Percentiles rank a stretch among this genome's conserved stretches.
phyloP scores from a whole-genome alignment of 2,888 invertebrate genomes.

The Barypeithes pellucidus region DNA sequence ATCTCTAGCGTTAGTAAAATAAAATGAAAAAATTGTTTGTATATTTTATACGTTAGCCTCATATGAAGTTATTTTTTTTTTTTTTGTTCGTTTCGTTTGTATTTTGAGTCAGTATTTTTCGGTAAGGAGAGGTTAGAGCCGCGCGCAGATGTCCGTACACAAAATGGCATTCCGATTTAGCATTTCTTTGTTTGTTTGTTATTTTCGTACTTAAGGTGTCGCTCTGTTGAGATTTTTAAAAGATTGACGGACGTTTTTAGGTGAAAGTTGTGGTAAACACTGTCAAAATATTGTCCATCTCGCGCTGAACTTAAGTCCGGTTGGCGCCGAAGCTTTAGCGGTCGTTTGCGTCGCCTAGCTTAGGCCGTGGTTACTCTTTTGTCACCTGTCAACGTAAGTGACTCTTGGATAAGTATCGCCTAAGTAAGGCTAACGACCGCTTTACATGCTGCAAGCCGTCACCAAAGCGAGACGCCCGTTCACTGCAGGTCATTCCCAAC shows the following conservation, averaged over 20 bases:
- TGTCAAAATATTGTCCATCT: neutral
- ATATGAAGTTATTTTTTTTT: constrained; percentile 44
- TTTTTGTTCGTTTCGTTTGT: constrained; percentile 49
- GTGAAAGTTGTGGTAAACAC: neutral
- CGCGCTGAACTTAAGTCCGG: neutral
- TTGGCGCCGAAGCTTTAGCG: neutral
- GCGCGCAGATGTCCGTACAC: constrained; percentile 61
- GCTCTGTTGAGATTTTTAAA: constrained; percentile 31
- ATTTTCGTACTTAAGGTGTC: constrained; percentile 48
- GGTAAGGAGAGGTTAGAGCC: constrained; percentile 48
- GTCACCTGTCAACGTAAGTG: too few species aligned
- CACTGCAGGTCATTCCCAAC: too few species aligned
- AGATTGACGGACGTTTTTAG: constrained; percentile 8
- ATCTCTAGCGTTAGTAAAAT: constrained; percentile 4
- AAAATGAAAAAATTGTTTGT: constrained; percentile 48
- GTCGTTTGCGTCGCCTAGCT: neutral
- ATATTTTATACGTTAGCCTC: constrained; percentile 56
- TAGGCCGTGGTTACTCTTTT: too few species aligned
- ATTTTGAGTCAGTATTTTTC: constrained; percentile 58
- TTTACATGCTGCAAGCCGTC: too few species aligned
- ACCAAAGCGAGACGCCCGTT: too few species aligned
- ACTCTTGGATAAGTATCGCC: too few species aligned
- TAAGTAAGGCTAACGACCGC: too few species aligned
- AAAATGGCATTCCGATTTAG: constrained; percentile 62
- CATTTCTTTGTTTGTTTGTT: constrained; percentile 56